A percentile compares a stretch with the other conserved stretches of the same genome.
phyloP scores from a whole-genome alignment of 2,797 vertebrate genomes.

The Crenichthys baileyi region DNA sequence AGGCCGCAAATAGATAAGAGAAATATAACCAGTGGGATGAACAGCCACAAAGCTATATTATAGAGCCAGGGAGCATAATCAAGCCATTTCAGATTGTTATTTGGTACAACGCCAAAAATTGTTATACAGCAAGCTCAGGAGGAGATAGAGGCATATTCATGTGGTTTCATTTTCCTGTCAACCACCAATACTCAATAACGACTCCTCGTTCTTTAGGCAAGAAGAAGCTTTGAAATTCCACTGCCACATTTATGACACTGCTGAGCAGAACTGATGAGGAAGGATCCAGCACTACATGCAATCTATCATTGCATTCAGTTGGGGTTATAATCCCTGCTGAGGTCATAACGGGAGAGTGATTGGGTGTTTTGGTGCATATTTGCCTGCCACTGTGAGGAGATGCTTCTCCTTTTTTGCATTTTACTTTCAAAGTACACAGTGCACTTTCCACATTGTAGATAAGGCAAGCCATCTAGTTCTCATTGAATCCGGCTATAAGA shows the following conservation, averaged over 20 bases:
- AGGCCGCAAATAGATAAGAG: conserved; percentile 37
- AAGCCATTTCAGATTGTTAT: conserved; percentile 39
- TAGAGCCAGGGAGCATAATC: conserved; percentile 26
- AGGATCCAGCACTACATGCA: conserved; percentile 43
- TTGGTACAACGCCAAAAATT: conserved; percentile 22
- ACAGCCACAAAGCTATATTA: conserved; percentile 19
- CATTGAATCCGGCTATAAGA: conserved; percentile 28
- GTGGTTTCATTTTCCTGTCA: conserved; percentile 23
- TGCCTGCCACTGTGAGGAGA: conserved; percentile 39
- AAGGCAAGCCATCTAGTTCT: conserved; percentile 43
- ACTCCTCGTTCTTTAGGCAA: conserved; percentile 19
- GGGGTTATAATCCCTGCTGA: conserved; percentile 58
- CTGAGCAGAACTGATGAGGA: conserved; percentile 52
- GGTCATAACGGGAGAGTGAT: conserved; percentile 58
- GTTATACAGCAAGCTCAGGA: not conserved
- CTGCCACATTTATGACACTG: conserved; percentile 18
- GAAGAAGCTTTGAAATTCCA: conserved; percentile 34
- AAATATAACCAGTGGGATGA: conserved; percentile 28
- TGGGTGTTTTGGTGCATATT: conserved; percentile 63
- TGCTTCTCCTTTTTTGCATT: conserved; percentile 36
- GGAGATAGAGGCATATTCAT: conserved; percentile 4
- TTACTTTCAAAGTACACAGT: conserved; percentile 50
- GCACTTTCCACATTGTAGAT: conserved; percentile 53
- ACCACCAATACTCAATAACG: conserved; percentile 39
- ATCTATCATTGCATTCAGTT: conserved; percentile 43